phyloP scores from a whole-genome alignment of 2,113 vertebrate genomes.

The Rhinolophus sinicus region DNA sequence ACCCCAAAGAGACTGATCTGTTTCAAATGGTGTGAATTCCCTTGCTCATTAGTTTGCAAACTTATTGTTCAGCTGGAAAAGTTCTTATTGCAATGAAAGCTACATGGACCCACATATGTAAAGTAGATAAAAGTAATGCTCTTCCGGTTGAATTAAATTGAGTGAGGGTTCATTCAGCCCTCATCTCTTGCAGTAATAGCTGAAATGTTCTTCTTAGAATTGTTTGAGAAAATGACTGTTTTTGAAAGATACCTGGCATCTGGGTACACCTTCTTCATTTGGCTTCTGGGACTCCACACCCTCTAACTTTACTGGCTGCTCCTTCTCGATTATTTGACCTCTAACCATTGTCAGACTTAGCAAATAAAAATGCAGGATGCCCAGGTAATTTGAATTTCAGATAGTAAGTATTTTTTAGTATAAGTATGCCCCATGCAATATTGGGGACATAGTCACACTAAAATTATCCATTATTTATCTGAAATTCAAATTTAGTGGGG shows the following conservation, averaged over 20 bases:
- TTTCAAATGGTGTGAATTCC: neutral
- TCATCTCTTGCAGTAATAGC: neutral
- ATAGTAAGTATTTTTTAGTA: neutral
- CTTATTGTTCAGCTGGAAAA: neutral
- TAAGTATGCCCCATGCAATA: neutral
- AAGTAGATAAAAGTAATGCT: neutral
- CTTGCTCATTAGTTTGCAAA: neutral
- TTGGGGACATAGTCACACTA: neutral
- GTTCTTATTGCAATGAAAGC: neutral
- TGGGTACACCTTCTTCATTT: neutral
- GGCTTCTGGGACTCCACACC: neutral
- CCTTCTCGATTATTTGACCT: neutral
- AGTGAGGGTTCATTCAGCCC: neutral
- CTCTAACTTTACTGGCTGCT: neutral
- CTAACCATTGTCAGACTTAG: neutral
- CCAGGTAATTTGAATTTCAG: conserved; percentile 1
- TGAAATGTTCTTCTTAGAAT: neutral
- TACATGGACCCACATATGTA: neutral
- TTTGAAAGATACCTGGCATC: neutral
- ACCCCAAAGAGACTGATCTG: neutral
- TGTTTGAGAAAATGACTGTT: neutral
- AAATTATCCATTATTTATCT: neutral
- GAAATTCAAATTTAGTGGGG: neutral
- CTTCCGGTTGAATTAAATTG: neutral
- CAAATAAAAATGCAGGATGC: neutral